Evolutionary conservation across 1,140 invertebrate species (phyloP).

Genomic region (Lethocerus indicus): DNA sequence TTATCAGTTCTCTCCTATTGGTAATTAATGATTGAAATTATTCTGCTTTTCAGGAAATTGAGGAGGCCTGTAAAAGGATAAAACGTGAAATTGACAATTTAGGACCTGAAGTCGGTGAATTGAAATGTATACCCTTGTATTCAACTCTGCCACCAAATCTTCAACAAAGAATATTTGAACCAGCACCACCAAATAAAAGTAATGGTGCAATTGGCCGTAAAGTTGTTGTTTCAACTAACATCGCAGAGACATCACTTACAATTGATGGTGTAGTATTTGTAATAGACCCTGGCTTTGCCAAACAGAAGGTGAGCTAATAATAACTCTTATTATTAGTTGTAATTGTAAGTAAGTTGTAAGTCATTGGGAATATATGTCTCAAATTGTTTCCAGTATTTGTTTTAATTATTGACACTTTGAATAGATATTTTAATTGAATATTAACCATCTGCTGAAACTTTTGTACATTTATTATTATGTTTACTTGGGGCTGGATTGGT

Average conservation of each 20-base stretch:
- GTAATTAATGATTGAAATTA: too few species aligned
- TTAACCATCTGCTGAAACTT: too few species aligned
- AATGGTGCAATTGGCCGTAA: conserved; percentile 93
- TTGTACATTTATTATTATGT: too few species aligned
- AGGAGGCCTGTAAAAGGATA: conserved; percentile 97
- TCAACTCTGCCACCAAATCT: conserved; percentile 94
- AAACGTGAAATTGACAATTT: conserved; percentile 94
- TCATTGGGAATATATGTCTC: too few species aligned
- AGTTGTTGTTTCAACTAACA: conserved; percentile 96
- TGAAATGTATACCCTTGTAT: conserved; percentile 97
- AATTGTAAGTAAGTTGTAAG: too few species aligned
- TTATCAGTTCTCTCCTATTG: too few species aligned
- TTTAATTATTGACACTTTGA: too few species aligned
- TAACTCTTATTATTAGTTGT: too few species aligned
- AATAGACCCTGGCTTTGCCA: conserved; percentile 99
- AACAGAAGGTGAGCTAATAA: conserved; percentile 64
- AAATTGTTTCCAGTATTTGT: too few species aligned
- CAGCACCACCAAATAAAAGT: conserved; percentile 76
- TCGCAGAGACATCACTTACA: conserved; percentile 97
- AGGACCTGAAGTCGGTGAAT: conserved; percentile 87
- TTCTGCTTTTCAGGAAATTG: conserved; percentile 88
- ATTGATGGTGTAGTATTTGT: conserved; percentile 99
- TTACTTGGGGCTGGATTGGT: too few species aligned
- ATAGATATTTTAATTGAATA: too few species aligned
- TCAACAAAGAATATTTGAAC: conserved; percentile 95